Percentiles rank a stretch among this genome's conserved stretches.
phyloP scores from a whole-genome alignment of 2,888 invertebrate species.

The Tuta absoluta region DNA sequence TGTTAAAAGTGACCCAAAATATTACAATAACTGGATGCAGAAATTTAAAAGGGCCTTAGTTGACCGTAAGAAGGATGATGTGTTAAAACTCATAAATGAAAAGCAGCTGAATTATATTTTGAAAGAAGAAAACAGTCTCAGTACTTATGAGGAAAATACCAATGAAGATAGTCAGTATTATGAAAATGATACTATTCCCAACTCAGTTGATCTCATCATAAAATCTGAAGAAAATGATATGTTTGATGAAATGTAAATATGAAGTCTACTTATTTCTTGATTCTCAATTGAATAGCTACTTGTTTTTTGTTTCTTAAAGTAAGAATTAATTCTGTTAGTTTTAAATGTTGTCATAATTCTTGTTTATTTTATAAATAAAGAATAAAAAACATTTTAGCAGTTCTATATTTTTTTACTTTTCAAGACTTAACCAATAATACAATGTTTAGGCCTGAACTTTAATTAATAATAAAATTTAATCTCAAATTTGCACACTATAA shows the following conservation, averaged over 20 bases:
- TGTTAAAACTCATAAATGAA: constrained; percentile 54
- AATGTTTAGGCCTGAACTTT: constrained; percentile 49
- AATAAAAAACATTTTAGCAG: not conserved
- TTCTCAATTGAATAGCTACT: not conserved
- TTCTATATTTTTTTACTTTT: constrained; percentile 21
- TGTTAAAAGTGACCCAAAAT: constrained; percentile 55
- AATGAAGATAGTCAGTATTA: constrained; percentile 69
- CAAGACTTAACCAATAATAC: constrained; percentile 27
- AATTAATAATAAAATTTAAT: constrained; percentile 55
- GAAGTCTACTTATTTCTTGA: not conserved
- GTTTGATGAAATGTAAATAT: constrained; percentile 68
- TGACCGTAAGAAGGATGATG: constrained; percentile 52
- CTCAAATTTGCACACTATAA: constrained; percentile 70
- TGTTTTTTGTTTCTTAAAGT: not conserved
- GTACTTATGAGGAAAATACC: constrained; percentile 55
- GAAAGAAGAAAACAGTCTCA: constrained; percentile 61
- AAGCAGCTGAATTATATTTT: constrained; percentile 62
- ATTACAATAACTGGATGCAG: constrained; percentile 68
- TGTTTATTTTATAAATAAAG: constrained; percentile 18
- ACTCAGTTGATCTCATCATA: constrained; percentile 60
- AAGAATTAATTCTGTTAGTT: constrained; percentile 7
- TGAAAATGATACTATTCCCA: constrained; percentile 69
- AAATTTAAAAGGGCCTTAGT: constrained; percentile 57
- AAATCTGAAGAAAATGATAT: constrained; percentile 66
- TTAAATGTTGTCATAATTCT: constrained; percentile 3